These are phyloP conservation scores for Sylvilagus floridanus DNA, from an alignment of 2,797 vertebrate genomes.

Conservation along the genomic window DNA sequence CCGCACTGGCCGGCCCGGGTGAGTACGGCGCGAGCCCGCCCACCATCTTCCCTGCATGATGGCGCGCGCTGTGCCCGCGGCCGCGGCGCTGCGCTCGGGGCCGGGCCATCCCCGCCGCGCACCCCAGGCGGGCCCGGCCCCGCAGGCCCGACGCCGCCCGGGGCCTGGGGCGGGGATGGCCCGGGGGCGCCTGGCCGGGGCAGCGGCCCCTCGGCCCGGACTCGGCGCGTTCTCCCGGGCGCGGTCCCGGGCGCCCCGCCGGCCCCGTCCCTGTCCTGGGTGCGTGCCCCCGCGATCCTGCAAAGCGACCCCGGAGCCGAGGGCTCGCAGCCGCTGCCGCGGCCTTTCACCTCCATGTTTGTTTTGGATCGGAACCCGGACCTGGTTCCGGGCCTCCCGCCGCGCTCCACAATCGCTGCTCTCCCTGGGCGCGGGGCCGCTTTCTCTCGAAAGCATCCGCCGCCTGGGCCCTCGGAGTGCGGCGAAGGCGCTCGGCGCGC, in stretches of 20 bases:
- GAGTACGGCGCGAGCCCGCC: constrained; percentile 87
- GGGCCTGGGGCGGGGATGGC: too few relatives aligned
- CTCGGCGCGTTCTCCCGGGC: background rate
- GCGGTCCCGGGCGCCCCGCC: background rate
- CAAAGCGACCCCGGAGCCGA: background rate
- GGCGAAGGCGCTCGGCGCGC: background rate
- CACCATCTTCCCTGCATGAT: constrained; percentile 76
- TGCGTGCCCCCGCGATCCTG: background rate
- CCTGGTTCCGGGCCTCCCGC: constrained; percentile 32
- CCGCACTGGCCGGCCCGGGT: constrained; percentile 98
- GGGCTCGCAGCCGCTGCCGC: too few relatives aligned
- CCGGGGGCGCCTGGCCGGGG: background rate
- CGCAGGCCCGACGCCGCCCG: too few relatives aligned
- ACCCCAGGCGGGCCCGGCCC: too few relatives aligned
- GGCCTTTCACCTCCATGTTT: too few relatives aligned
- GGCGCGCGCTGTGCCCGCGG: too few relatives aligned
- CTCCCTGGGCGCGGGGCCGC: background rate
- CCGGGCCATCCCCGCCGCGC: too few relatives aligned
- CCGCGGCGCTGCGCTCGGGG: background rate
- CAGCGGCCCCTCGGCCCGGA: background rate
- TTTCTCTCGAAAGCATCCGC: constrained; percentile 73
- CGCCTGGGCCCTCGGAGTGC: background rate
- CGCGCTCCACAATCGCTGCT: background rate
- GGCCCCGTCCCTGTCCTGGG: constrained; percentile 24
- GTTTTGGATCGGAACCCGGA: too few relatives aligned